A percentile compares a stretch with the other conserved stretches of the same genome.
These are phyloP conservation scores for Aporophyla lueneburgensis DNA, from an alignment of 2,888 invertebrate genomes.

Conservation along the genomic window DNA sequence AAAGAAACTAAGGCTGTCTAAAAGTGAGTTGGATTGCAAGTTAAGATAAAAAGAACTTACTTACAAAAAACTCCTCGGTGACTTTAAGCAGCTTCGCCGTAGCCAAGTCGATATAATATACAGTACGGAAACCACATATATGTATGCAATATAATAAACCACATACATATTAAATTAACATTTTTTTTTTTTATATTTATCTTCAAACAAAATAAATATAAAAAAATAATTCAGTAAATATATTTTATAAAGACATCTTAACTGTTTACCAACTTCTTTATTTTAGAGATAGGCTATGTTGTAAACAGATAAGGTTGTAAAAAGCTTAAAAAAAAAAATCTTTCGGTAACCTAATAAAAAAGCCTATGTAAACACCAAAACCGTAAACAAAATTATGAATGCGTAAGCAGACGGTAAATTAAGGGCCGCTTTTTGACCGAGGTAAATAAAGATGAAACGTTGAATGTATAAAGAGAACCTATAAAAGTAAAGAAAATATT, in stretches of 20 bases:
- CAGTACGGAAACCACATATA: too few relatives aligned
- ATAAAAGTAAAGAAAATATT: too few relatives aligned
- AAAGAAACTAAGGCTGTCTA: too few relatives aligned
- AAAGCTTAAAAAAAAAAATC: neutral
- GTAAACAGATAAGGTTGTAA: neutral
- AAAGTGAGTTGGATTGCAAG: too few relatives aligned
- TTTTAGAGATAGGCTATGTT: neutral
- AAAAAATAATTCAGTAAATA: too few relatives aligned
- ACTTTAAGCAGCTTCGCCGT: too few relatives aligned
- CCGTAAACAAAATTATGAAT: constrained; percentile 37
- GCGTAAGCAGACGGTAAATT: constrained; percentile 12
- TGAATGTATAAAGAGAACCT: constrained; percentile 4
- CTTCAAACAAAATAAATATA: too few relatives aligned
- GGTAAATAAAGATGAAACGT: constrained; percentile 15
- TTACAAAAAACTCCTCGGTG: neutral
- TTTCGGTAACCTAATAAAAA: constrained; percentile 24
- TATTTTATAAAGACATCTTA: neutral
- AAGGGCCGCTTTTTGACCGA: constrained; percentile 19
- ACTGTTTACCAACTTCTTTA: neutral
- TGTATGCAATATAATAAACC: too few relatives aligned
- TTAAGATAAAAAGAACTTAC: neutral
- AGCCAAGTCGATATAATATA: neutral
- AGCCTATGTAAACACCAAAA: constrained; percentile 5
- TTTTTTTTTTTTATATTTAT: too few relatives aligned
- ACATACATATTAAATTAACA: too few relatives aligned